phyloP scores from a whole-genome alignment of 2,888 invertebrate genomes.

The Perizoma affinitatum region DNA sequence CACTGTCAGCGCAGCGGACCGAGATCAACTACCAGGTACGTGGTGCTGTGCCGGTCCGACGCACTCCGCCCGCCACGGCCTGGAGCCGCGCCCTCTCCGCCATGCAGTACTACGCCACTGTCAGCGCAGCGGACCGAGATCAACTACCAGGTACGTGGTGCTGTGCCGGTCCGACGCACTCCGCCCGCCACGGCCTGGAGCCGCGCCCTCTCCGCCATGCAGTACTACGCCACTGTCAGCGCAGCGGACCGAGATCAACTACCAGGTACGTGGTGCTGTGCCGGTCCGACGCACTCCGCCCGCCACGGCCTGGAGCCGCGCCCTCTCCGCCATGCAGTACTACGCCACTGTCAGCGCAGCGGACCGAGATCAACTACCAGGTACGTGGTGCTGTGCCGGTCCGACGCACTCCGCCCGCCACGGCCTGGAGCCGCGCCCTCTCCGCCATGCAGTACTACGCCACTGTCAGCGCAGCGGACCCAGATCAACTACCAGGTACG shows the following conservation, averaged over 20 bases:
- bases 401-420: constrained; percentile 92
- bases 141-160: constrained; percentile 89
- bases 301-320: constrained; percentile 98
- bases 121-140: constrained; percentile 90
- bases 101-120: constrained; percentile 99
- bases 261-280: constrained; percentile 85
- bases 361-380: constrained; percentile 91
- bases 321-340: constrained; percentile 98
- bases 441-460: constrained; percentile 99
- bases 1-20: constrained; percentile 93
- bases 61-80: constrained; percentile 93
- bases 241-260: constrained; percentile 90
- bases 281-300: constrained; percentile 91
- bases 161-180: constrained; percentile 90
- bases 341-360: constrained; percentile 98
- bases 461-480: constrained; percentile 93
- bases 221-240: constrained; percentile 99
- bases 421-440: constrained; percentile 97
- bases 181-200: constrained; percentile 95
- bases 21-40: constrained; percentile 91
- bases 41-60: constrained; percentile 86
- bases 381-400: constrained; percentile 84
- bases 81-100: constrained; percentile 96
- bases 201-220: constrained; percentile 96
- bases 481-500: constrained; percentile 91